phyloP scores from a whole-genome alignment of 2,888 invertebrate genomes.

The Cryptocephalus primarius region DNA sequence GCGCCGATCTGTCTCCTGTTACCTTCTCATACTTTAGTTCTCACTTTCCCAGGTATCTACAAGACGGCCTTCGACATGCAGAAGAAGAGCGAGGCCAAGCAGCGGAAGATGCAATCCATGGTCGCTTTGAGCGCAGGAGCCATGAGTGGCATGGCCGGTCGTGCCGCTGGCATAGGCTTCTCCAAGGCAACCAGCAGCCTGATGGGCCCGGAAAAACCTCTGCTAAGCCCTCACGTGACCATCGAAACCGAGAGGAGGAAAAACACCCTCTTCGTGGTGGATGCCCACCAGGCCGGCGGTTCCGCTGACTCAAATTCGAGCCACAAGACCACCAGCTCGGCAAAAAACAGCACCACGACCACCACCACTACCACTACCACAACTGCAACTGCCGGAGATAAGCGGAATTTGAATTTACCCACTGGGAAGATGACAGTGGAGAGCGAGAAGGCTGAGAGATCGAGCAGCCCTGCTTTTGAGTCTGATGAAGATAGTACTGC shows the following conservation, averaged over 20 bases:
- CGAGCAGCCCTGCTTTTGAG: constrained; percentile 88
- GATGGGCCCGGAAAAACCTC: constrained; percentile 59
- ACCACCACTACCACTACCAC: constrained; percentile 45
- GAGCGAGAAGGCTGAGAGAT: constrained; percentile 63
- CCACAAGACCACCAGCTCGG: constrained; percentile 49
- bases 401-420: constrained; percentile 31
- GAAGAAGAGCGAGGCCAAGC: constrained; percentile 92
- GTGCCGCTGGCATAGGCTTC: constrained; percentile 76
- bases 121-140: constrained; percentile 82
- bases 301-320: constrained; percentile 51
- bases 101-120: constrained; percentile 92
- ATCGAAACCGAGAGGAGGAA: constrained; percentile 8
- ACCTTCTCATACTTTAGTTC: too few species aligned
- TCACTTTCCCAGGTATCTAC: constrained; percentile 53
- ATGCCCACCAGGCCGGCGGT: constrained; percentile 24
- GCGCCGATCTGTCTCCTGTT: too few species aligned
- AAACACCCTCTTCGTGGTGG: constrained; percentile 21
- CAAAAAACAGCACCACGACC: constrained; percentile 47
- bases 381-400: constrained; percentile 17
- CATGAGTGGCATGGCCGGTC: constrained; percentile 78
- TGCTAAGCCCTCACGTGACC: constrained; percentile 17
- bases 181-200: constrained; percentile 63
- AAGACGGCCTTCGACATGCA: constrained; percentile 97
- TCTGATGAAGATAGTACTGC: constrained; percentile 80
- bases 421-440: constrained; percentile 15